Conservation (phyloP, 2,113 vertebrate genomes). For the Sinocyclocheilus anshuiensis region DNA sequence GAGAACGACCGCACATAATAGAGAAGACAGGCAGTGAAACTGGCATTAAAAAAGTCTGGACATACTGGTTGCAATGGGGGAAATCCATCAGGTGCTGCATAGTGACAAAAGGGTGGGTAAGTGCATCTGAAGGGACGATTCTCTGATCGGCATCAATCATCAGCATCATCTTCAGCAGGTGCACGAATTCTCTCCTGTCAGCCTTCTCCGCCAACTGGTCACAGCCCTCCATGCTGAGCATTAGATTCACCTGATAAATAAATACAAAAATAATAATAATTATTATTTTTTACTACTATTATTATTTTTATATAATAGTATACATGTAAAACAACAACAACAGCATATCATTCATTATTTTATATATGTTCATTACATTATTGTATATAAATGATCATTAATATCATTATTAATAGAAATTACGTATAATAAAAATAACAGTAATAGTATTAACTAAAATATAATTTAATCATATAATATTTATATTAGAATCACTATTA, state of each 20-base stretch:
- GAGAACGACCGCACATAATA: not conserved
- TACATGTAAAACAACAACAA: too few species aligned
- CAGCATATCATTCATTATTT: too few species aligned
- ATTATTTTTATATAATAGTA: too few species aligned
- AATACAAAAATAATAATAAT: not conserved
- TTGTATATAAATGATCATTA: too few species aligned
- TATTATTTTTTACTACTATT: too few species aligned
- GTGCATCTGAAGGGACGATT: conserved; percentile 85
- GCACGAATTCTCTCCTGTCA: conserved; percentile 94
- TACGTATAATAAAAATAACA: not conserved
- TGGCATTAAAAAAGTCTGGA: not conserved
- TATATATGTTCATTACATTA: too few species aligned
- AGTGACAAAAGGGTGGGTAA: conserved; percentile 94
- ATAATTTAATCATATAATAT: too few species aligned
- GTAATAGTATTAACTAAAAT: too few species aligned
- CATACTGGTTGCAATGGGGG: conserved; percentile 96
- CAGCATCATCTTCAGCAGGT: conserved; percentile 95
- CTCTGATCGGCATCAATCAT: conserved; percentile 91
- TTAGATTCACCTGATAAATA: conserved; percentile 88
- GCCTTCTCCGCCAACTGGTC: conserved; percentile 94
- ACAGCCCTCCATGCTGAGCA: conserved; percentile 90
- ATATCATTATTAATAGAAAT: too few species aligned
- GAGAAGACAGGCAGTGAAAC: not conserved
- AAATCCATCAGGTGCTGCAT: conserved; percentile 98
- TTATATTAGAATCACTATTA: too few species aligned